Conservation (phyloP, 92 coral and sea anemone genomes). For the Ricordea florida region DNA sequence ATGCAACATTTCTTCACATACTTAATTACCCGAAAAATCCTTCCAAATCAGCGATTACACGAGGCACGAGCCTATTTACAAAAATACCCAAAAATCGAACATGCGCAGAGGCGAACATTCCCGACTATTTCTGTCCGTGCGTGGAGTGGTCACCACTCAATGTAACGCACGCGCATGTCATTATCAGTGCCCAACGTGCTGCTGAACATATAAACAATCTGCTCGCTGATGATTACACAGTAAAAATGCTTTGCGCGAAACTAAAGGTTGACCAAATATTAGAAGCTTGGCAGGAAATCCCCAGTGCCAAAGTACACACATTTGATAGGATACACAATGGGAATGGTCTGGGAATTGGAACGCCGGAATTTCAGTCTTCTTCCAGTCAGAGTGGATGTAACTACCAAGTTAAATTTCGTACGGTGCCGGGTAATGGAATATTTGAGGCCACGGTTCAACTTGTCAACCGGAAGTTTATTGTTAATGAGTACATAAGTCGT, state of each 20-base stretch:
- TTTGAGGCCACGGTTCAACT: slow-evolving; percentile 59
- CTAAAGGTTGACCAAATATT: slow-evolving; percentile 38
- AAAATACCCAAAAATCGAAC: slow-evolving; percentile 36
- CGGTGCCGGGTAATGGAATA: slow-evolving; percentile 53
- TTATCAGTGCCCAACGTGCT: slow-evolving; percentile 41
- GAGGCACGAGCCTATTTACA: slow-evolving; percentile 60
- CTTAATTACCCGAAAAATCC: slow-evolving; percentile 63
- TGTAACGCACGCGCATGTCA: slow-evolving; percentile 38
- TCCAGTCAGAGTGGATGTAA: slow-evolving; percentile 7
- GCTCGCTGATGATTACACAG: slow-evolving; percentile 29
- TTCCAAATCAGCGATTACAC: slow-evolving; percentile 17
- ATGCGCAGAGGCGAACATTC: slow-evolving; percentile 64
- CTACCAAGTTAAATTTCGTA: slow-evolving; percentile 59
- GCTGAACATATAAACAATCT: slow-evolving; percentile 44
- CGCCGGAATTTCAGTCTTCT: slow-evolving; percentile 12
- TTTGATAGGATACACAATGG: slow-evolving; percentile 67
- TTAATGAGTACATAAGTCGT: slow-evolving; percentile 59
- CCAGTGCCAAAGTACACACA: slow-evolving; percentile 49
- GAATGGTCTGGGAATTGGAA: slow-evolving; percentile 68
- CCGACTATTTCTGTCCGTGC: slow-evolving; percentile 78
- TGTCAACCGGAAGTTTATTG: slow-evolving; percentile 21
- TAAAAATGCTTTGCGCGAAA: slow-evolving; percentile 19
- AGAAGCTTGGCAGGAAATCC: slow-evolving; percentile 64
- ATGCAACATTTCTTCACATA: slow-evolving; percentile 77
- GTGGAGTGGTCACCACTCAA: slow-evolving; percentile 45